A percentile compares a stretch with the other conserved stretches of the same genome.
phyloP scores from a whole-genome alignment of 2,888 invertebrate species.

The Drosophila pullipes region DNA sequence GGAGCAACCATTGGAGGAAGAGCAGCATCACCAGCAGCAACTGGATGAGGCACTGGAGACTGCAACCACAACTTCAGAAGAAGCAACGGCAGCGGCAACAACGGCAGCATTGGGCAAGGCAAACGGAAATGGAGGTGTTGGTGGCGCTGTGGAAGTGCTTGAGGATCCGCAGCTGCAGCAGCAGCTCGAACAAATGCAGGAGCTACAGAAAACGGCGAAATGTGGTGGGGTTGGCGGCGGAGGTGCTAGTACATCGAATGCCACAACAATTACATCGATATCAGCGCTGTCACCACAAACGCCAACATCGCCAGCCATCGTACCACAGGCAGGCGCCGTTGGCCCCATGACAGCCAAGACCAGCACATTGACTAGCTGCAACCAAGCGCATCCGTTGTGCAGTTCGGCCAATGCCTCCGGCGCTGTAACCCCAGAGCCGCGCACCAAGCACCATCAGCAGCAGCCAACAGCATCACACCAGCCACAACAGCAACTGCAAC shows the following conservation, averaged over 20 bases:
- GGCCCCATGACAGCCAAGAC: slow-evolving; percentile 73
- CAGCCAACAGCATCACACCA: slow-evolving; percentile 25
- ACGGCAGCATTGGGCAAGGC: slow-evolving; percentile 69
- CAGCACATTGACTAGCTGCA: slow-evolving; percentile 76
- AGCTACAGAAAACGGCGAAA: slow-evolving; percentile 69
- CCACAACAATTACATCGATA: slow-evolving; percentile 85
- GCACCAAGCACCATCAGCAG: slow-evolving; percentile 58
- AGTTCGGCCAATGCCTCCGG: slow-evolving; percentile 64
- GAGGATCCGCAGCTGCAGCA: slow-evolving; percentile 83
- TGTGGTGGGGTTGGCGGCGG: slow-evolving; percentile 53
- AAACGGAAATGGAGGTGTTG: slow-evolving; percentile 50
- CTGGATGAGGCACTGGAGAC: slow-evolving; percentile 44
- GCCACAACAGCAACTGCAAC: slow-evolving; percentile 50
- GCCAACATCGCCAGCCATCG: slow-evolving; percentile 54
- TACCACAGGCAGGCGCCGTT: slow-evolving; percentile 40
- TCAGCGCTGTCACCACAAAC: slow-evolving; percentile 84
- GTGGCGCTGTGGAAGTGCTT: slow-evolving; percentile 73
- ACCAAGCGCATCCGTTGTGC: slow-evolving; percentile 76
- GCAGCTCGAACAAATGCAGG: slow-evolving; percentile 75
- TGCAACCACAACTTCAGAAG: slow-evolving; percentile 72
- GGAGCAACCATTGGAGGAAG: slow-evolving; percentile 19
- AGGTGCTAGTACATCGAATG: slow-evolving; percentile 82
- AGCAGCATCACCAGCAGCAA: slow-evolving; percentile 27
- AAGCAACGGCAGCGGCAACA: slow-evolving; percentile 38
- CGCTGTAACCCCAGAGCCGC: slow-evolving; percentile 75